Percentiles rank a stretch among this genome's conserved stretches.
phyloP scores from a whole-genome alignment of 2,888 invertebrate species.

The Yponomeuta malinellus region DNA sequence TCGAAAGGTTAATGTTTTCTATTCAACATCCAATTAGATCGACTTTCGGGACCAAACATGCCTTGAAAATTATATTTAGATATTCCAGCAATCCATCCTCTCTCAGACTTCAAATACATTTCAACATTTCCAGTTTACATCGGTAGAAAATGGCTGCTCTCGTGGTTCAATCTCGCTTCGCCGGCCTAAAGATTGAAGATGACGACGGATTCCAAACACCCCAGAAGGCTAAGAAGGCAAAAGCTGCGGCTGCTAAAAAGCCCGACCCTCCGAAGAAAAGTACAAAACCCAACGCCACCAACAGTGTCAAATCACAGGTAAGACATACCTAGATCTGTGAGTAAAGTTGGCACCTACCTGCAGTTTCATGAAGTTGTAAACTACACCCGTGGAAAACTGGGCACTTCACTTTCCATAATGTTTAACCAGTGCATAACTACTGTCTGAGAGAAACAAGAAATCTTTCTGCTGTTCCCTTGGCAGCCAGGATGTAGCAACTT shows the following conservation, averaged over 20 bases:
- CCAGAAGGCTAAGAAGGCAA: slow-evolving; percentile 50
- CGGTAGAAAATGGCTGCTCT: slow-evolving; percentile 75
- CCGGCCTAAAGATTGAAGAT: slow-evolving; percentile 83
- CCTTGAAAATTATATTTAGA: not conserved
- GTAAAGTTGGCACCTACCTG: too few relatives aligned
- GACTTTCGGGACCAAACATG: not conserved
- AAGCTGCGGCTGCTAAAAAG: slow-evolving; percentile 41
- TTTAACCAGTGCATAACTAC: too few relatives aligned
- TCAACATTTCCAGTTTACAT: slow-evolving; percentile 18
- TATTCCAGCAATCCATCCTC: not conserved
- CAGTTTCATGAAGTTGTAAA: too few relatives aligned
- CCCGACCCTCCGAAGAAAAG: slow-evolving; percentile 51
- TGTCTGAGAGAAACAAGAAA: too few relatives aligned
- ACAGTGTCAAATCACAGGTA: slow-evolving; percentile 51
- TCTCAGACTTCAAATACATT: not conserved
- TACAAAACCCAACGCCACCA: slow-evolving; percentile 45
- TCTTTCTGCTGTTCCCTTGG: too few relatives aligned
- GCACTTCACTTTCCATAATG: too few relatives aligned
- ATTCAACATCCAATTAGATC: not conserved
- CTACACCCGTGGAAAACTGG: too few relatives aligned
- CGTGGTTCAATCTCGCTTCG: slow-evolving; percentile 83
- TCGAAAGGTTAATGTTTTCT: not conserved
- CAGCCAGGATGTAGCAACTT: too few relatives aligned
- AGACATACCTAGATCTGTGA: too few relatives aligned
- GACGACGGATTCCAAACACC: slow-evolving; percentile 71